Evolutionary conservation across 2,888 invertebrate genomes (phyloP).

Genomic region (Monopis laevigella): DNA sequence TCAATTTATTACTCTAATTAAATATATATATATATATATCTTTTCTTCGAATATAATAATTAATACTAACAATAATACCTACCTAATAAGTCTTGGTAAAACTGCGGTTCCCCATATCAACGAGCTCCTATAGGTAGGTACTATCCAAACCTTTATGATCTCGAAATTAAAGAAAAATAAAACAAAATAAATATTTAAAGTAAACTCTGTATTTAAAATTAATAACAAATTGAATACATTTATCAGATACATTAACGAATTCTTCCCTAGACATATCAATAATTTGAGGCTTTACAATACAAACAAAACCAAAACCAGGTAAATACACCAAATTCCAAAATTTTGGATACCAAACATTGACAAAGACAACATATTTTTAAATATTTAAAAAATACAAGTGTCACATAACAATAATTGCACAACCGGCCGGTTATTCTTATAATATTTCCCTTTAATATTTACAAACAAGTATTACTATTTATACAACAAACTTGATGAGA

Average conservation of each 20-base stretch:
- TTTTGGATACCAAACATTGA: slow-evolving; percentile 1
- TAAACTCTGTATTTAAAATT: slow-evolving; percentile 5
- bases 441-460: no score
- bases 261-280: slow-evolving; percentile 18
- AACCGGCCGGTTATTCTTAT: slow-evolving; percentile 51
- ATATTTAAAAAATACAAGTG: neutral
- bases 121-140: no score
- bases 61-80: no score
- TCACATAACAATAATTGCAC: slow-evolving; percentile 42
- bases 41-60: no score
- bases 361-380: no score
- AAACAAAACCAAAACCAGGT: slow-evolving; percentile 29
- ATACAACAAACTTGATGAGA: no score
- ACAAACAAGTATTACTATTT: no score
- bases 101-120: no score
- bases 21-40: no score
- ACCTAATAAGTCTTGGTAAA: no score
- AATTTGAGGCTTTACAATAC: slow-evolving; percentile 36
- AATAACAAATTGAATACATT: neutral
- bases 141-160: neutral
- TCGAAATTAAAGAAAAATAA: neutral
- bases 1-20: no score
- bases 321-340: slow-evolving; percentile 10
- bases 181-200: slow-evolving; percentile 3
- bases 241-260: neutral